Percentiles rank a stretch among this genome's conserved stretches.
Conservation (phyloP, 2,113 vertebrate genomes). For the Lepisosteus oculatus region DNA sequence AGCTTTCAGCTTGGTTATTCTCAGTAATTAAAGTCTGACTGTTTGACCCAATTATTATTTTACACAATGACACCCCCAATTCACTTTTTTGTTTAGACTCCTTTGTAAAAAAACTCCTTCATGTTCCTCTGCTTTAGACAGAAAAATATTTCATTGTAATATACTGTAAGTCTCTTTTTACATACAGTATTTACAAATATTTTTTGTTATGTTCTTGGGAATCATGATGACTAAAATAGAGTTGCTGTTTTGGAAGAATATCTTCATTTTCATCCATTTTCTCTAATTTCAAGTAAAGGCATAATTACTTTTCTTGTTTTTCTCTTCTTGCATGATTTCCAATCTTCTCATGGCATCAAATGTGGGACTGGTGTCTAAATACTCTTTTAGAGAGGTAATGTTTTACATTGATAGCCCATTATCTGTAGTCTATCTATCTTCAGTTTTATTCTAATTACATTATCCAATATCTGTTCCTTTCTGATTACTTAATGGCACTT, state of each 20-base stretch:
- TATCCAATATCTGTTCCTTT: slow-evolving; percentile 62
- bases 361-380: slow-evolving; percentile 60
- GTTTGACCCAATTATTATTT: slow-evolving; percentile 59
- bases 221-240: too few relatives aligned
- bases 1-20: slow-evolving; percentile 37
- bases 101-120: neutral
- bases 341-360: slow-evolving; percentile 63
- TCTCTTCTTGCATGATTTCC: slow-evolving; percentile 30
- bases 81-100: slow-evolving; percentile 41
- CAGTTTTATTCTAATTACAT: slow-evolving; percentile 63
- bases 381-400: slow-evolving; percentile 55
- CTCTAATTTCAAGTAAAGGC: slow-evolving; percentile 49
- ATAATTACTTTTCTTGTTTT: slow-evolving; percentile 40
- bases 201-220: too few relatives aligned
- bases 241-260: neutral
- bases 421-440: slow-evolving; percentile 51
- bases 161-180: too few relatives aligned
- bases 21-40: slow-evolving; percentile 62
- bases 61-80: slow-evolving; percentile 44
- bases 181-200: too few relatives aligned
- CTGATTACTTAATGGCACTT: slow-evolving; percentile 70
- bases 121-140: too few relatives aligned
- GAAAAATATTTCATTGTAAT: too few relatives aligned
- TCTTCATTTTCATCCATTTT: slow-evolving; percentile 32
- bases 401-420: slow-evolving; percentile 63